Conservation (phyloP, 2,113 vertebrate species). For the Microcebus griseorufus region DNA sequence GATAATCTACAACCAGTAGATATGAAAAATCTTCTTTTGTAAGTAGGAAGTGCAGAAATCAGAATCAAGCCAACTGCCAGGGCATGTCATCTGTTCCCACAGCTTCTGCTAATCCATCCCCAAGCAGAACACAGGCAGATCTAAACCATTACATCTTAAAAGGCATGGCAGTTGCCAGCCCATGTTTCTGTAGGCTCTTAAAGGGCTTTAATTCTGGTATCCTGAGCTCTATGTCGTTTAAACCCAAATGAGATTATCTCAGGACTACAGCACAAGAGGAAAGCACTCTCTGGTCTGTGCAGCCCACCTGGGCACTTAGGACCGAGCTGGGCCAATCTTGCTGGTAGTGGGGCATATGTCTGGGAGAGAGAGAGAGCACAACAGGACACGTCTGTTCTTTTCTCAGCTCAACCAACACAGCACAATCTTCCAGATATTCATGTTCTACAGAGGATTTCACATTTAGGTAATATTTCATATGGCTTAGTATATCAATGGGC, state of each 20-base stretch:
- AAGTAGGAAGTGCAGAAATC: conserved; percentile 76
- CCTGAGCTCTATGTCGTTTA: neutral
- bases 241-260: neutral
- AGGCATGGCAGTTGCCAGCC: neutral
- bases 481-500: neutral
- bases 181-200: neutral
- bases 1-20: conserved; percentile 73
- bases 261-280: neutral
- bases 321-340: neutral
- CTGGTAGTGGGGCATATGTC: too few relatives aligned
- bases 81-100: conserved; percentile 11
- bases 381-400: neutral
- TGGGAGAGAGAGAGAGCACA: neutral
- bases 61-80: conserved; percentile 57
- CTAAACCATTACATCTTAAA: neutral
- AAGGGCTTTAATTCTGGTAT: neutral
- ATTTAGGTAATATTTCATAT: neutral
- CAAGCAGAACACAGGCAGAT: conserved; percentile 26
- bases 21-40: conserved; percentile 49
- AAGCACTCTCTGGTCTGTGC: neutral
- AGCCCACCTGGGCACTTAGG: neutral
- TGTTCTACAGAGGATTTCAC: neutral
- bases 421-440: neutral
- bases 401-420: neutral
- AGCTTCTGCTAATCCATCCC: conserved; percentile 33